These are phyloP conservation scores for Lepetodrilus schrolli DNA, from an alignment of 2,888 invertebrate genomes.

Conservation along the genomic window DNA sequence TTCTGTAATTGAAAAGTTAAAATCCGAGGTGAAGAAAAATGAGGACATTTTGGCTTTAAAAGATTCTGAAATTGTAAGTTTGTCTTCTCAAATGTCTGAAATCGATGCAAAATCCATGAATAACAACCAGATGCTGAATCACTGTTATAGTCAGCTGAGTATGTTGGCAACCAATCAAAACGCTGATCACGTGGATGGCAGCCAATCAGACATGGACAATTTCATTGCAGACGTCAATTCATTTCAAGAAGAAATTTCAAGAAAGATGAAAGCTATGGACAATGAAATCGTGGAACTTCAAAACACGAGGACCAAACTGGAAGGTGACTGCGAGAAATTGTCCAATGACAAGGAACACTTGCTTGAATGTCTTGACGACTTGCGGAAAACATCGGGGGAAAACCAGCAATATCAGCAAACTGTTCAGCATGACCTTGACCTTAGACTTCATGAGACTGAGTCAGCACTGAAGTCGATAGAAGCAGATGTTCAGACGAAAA, in stretches of 20 bases:
- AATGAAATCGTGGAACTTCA: constrained; percentile 1
- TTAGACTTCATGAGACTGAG: constrained; percentile 9
- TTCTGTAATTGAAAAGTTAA: constrained; percentile 6
- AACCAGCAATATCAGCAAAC: not conserved
- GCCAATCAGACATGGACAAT: not conserved
- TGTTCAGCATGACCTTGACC: not conserved
- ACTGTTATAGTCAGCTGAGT: not conserved
- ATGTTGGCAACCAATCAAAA: not conserved
- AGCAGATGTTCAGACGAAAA: too few species aligned
- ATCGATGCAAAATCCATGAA: not conserved
- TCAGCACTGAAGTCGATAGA: constrained; percentile 30
- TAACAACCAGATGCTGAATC: not conserved
- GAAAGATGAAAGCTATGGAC: constrained; percentile 29
- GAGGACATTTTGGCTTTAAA: constrained; percentile 27
- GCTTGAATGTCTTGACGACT: not conserved
- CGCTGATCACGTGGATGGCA: not conserved
- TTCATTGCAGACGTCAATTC: not conserved
- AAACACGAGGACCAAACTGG: constrained; percentile 13
- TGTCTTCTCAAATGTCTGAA: constrained; percentile 10
- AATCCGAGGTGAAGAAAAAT: constrained; percentile 20
- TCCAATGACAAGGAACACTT: constrained; percentile 31
- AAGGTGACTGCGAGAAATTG: constrained; percentile 23
- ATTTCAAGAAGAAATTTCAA: constrained; percentile 32
- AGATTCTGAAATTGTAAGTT: constrained; percentile 16
- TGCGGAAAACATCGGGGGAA: not conserved